Percentiles rank a stretch among this genome's conserved stretches.
Conservation (phyloP, 2,888 invertebrate species). For the Zeuzera pyrina region DNA sequence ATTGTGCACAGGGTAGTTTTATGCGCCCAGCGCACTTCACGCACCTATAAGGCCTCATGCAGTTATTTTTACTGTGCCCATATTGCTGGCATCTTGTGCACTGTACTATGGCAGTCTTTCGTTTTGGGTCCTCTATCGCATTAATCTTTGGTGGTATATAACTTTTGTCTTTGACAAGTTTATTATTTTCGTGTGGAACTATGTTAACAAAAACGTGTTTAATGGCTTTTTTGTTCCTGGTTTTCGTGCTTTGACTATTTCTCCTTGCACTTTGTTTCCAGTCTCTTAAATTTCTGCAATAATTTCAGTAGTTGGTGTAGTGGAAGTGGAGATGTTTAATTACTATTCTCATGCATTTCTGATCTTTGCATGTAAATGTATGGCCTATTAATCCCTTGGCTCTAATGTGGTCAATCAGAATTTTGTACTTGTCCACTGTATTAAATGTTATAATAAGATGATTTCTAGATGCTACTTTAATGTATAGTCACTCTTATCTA, state of each 20-base stretch:
- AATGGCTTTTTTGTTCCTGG: constrained; percentile 3
- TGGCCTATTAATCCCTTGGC: constrained; percentile 2
- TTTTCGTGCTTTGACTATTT: constrained; percentile 1
- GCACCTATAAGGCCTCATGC: constrained; percentile 7
- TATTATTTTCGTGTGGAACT: constrained; percentile 1
- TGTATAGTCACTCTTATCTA: neutral
- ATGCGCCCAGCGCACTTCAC: constrained; percentile 6
- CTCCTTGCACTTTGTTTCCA: constrained; percentile 1
- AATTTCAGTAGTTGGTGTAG: neutral
- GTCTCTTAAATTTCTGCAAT: neutral
- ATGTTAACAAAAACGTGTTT: constrained; percentile 3
- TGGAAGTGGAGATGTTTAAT: constrained; percentile 1
- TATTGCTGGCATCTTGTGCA: constrained; percentile 8
- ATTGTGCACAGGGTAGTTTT: constrained; percentile 1
- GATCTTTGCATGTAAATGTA: neutral
- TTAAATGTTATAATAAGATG: neutral
- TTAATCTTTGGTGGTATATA: no score
- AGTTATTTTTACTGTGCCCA: constrained; percentile 7
- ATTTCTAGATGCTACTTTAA: neutral
- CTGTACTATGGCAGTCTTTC: constrained; percentile 3
- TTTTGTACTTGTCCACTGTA: constrained; percentile 1
- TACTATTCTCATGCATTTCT: neutral
- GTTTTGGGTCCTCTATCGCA: constrained; percentile 8
- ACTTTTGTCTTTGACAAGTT: constrained; percentile 1
- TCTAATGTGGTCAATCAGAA: neutral